Base-by-base conservation (phyloP, 2,888 invertebrate genomes). In the Thumatha senex region DNA sequence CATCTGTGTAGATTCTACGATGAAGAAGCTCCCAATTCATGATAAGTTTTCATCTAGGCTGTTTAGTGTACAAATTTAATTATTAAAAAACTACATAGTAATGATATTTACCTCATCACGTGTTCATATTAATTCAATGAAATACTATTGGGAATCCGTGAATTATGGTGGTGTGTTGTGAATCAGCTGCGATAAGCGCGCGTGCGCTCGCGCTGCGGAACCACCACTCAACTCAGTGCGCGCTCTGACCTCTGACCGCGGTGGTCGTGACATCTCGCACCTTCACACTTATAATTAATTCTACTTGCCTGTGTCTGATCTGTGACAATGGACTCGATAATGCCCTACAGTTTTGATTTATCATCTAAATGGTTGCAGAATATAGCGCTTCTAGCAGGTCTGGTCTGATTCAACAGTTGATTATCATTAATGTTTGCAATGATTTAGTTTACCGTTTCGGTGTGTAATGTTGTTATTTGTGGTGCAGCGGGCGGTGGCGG, bases 161-260 rank as follows among this genome's bases (percentile, higher is more conserved):
- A 58, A 56, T 71, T 62, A 58, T 36, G 40, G 48, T 47, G 52
- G 38, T 38, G 35, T 42, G 43, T 45, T 61, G 63, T 84, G 85
- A 84, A 74, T 85, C 83, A 84, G 76, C 48, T 30, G 61, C 69
- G 85, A 84, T 84, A 78, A 80, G 75, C 62, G 64, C 56, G 59
- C 58, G 58, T 49, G 55, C 58, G 60, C 45, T 59, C 59, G 64
- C 55, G 61, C 61, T 31, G 18, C 42, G 40, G 18, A 24, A 24
- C 18, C 18, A 24, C 38, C 61, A 62, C 65, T 61, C 39, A 39
- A 39, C 18, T 39, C 86, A 83, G 85, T 83, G 54, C 67, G 70
- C 71, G 66, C 61, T 58, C 69, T 82, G 86, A 88, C 87, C 89
- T 83, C 84, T 84, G 85, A 82, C 86, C 84, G 82, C 63, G 66